A percentile compares a stretch with the other conserved stretches of the same genome.
These are phyloP conservation scores for Onychomys torridus DNA, from an alignment of 2,797 vertebrate genomes.

Conservation along the genomic window DNA sequence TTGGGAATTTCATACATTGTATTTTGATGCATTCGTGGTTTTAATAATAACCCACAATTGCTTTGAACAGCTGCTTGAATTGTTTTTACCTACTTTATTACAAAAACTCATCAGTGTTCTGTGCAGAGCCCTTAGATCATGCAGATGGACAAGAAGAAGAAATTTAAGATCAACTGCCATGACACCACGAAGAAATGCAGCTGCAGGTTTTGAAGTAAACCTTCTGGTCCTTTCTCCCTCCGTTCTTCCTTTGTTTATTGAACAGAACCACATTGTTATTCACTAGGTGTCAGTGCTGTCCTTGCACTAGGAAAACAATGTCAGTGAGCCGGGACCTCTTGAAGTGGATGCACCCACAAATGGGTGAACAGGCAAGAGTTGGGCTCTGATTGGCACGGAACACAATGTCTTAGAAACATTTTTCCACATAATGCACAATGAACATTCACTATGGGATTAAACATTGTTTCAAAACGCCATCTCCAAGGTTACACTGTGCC, in stretches of 20 bases:
- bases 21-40: not conserved
- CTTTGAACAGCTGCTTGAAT: not conserved
- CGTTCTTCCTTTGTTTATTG: not conserved
- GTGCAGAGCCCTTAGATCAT: not conserved
- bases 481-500: not conserved
- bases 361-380: accelerated
- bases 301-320: not conserved
- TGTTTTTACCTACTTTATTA: not conserved
- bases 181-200: not conserved
- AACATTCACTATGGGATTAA: too few species aligned
- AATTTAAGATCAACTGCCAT: not conserved
- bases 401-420: not conserved
- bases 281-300: not conserved
- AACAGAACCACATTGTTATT: not conserved
- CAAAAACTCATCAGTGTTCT: not conserved
- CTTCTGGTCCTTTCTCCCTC: not conserved
- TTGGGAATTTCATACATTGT: not conserved
- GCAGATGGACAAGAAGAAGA: not conserved
- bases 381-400: not conserved
- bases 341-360: not conserved
- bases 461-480: not conserved
- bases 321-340: not conserved
- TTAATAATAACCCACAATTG: not conserved
- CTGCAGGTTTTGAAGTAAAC: not conserved
- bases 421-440: accelerated